Evolutionary conservation across 2,888 invertebrate genomes (phyloP).

Genomic region (Ariolimax columbianus): DNA sequence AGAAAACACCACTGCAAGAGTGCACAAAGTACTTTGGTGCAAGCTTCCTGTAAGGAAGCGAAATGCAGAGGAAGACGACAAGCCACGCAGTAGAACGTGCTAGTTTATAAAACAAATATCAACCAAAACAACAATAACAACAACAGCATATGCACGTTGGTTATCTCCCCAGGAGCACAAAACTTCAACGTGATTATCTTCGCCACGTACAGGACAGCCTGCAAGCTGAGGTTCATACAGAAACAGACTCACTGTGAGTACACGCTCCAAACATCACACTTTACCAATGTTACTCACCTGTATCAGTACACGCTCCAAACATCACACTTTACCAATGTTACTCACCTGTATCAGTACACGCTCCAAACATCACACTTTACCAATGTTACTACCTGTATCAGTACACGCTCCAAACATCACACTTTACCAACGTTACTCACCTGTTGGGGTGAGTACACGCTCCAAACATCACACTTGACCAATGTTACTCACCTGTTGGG

Average conservation of each 20-base stretch:
- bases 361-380: neutral
- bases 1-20: too few species aligned
- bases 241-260: constrained; percentile 96
- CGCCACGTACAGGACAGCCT: constrained; percentile 97
- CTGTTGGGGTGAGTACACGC: constrained; percentile 86
- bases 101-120: too few species aligned
- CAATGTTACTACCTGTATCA: too few species aligned
- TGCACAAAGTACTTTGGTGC: too few species aligned
- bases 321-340: too few species aligned
- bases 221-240: constrained; percentile 97
- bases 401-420: constrained; percentile 77
- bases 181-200: constrained; percentile 95
- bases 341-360: constrained; percentile 87
- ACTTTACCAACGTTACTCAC: too few species aligned
- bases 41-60: too few species aligned
- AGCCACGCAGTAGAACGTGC: too few species aligned
- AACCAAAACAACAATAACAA: neutral
- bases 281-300: too few species aligned
- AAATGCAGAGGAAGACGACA: too few species aligned
- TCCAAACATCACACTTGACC: neutral
- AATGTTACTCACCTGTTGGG: too few species aligned
- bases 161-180: constrained; percentile 72
- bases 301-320: constrained; percentile 83
- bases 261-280: neutral
- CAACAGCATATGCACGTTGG: neutral